phyloP scores from a whole-genome alignment of 2,888 invertebrate species.

The Trissolcus brochymenae region DNA sequence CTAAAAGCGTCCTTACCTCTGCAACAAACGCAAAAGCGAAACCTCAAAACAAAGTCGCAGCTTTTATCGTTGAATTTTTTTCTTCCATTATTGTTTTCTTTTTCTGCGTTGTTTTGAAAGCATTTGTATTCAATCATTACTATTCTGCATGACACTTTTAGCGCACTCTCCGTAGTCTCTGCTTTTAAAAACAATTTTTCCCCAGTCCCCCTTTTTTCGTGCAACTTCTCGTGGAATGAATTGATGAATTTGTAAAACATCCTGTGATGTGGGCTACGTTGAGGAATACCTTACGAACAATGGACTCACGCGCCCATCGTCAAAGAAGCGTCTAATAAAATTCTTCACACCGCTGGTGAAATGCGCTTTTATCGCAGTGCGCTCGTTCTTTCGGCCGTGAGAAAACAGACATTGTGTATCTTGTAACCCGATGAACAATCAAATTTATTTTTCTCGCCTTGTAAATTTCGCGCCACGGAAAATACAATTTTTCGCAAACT shows the following conservation, averaged over 20 bases:
- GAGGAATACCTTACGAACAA: constrained; percentile 31
- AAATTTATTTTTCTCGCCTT: constrained; percentile 15
- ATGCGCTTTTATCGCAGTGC: constrained; percentile 25
- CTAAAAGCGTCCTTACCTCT: constrained; percentile 48
- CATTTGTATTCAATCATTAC: constrained; percentile 56
- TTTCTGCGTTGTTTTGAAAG: constrained; percentile 50
- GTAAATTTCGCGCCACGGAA: constrained; percentile 5
- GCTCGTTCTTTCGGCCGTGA: not conserved
- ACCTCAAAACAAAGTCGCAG: constrained; percentile 41
- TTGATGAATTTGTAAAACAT: constrained; percentile 48
- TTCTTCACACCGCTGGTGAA: constrained; percentile 26
- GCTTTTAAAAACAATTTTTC: constrained; percentile 33
- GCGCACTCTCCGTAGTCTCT: constrained; percentile 15
- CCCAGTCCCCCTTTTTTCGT: not conserved
- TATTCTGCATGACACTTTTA: constrained; percentile 51
- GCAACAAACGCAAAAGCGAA: constrained; percentile 42
- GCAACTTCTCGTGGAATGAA: constrained; percentile 35
- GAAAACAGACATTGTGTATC: constrained; percentile 19
- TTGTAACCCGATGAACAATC: constrained; percentile 15
- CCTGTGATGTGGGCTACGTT: constrained; percentile 11
- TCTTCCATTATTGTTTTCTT: constrained; percentile 40
- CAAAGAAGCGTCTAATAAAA: constrained; percentile 30
- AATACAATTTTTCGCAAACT: constrained; percentile 31
- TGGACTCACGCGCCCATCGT: constrained; percentile 18
- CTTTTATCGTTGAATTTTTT: constrained; percentile 44